Evolutionary conservation across 2,113 vertebrate species (phyloP), one percentile per base, ranked within the genome.

Genomic region (Lepus europaeus): DNA sequence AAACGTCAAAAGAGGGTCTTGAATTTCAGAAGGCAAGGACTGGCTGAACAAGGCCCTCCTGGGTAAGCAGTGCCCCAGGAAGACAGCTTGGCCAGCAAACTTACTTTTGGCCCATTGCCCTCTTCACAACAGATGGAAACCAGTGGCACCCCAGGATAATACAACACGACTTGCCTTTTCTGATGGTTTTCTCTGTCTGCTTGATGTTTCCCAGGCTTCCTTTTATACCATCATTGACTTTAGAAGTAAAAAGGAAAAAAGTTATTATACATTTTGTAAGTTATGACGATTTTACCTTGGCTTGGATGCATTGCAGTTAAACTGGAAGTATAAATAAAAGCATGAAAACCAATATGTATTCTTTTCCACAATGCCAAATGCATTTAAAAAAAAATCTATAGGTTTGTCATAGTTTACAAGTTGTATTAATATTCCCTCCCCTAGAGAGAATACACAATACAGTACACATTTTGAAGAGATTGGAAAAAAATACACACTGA

Each of bases 251-350:
- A 86, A 63, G 51, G 51, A 45, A 89, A 90, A 90, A 23, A 63
- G 20, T 45, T 91, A 33, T 53, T 92, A 39, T 5, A 45, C 36
- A 36, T 66, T 90, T 84, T 83, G 33, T 63, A 91, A 76, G 81
- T 70, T 68, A 63, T 80, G 66, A 66, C 19, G 68, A 80, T 83
- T 96, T 96, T 90, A 29, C 66, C 49, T 91, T 91, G 61, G 56
- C 51, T 2, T 49, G 89, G 70, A 70, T 89, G 7, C 31, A n/a
- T 31, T 76, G 59, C 56, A 69, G 10, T 93, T 80, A 95, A 76
- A 92, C 59, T 73, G 3, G 10, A 68, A 73, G 11, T 36, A 72
- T 23, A 90, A 94, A 89, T 66, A 89, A 73, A 93, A 64, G 86
- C 72, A 77, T 80, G 22, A 68, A 89, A 29, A 53, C 64, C 23